Conservation (phyloP, 2,113 vertebrate species). For the Symphodus melops region DNA sequence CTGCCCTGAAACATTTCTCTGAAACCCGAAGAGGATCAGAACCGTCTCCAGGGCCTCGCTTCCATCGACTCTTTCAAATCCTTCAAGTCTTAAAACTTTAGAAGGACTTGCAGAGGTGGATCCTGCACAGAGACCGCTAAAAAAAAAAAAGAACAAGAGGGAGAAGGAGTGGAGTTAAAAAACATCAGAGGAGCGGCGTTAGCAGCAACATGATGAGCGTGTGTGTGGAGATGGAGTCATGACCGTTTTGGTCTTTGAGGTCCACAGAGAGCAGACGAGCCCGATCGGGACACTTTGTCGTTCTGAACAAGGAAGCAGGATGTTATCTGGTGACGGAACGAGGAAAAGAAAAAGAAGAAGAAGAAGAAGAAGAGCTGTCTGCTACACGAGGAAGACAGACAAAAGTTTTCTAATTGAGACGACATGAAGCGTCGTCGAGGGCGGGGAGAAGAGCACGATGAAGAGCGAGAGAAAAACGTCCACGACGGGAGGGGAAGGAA, state of each 20-base stretch:
- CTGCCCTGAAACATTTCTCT: no score
- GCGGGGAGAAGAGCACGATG: neutral
- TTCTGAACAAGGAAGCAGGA: neutral
- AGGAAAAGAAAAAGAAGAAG: no score
- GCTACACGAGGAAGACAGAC: neutral
- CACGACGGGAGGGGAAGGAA: neutral
- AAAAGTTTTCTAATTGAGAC: neutral
- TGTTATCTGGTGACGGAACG: neutral
- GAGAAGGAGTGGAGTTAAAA: neutral
- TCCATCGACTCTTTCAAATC: neutral
- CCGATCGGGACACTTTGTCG: neutral
- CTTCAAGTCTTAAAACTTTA: neutral
- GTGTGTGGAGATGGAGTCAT: conserved; percentile 11
- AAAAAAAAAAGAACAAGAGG: neutral
- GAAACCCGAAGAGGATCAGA: no score
- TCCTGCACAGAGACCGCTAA: neutral
- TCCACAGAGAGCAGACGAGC: neutral
- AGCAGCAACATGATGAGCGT: conserved; percentile 1
- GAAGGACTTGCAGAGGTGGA: conserved; percentile 8
- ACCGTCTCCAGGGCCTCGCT: neutral
- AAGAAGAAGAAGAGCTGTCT: neutral
- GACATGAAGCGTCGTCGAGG: neutral
- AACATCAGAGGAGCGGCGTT: neutral
- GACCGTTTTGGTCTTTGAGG: neutral
- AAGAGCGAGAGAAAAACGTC: neutral